Evolutionary conservation across 2,113 vertebrate genomes (phyloP).

Genomic region (Lota lota): DNA sequence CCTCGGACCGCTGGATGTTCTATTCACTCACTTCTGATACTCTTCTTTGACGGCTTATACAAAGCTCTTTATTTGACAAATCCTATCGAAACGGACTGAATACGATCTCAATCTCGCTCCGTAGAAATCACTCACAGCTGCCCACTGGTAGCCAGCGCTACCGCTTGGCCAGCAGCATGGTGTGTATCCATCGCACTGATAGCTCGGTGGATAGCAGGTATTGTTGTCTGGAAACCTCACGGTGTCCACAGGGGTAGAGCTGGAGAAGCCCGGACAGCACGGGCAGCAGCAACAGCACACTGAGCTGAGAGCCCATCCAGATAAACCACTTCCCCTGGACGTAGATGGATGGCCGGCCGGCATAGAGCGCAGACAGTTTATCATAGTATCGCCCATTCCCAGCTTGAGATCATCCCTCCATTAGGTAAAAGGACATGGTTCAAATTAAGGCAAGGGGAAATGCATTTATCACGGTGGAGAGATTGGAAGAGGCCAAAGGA

Average conservation of each 20-base stretch:
- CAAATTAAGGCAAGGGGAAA: constrained; percentile 44
- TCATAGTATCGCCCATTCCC: constrained; percentile 22
- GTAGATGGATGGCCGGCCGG: constrained; percentile 22
- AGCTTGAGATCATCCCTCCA: constrained; percentile 24
- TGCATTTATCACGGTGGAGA: constrained; percentile 34
- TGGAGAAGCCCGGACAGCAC: too few species aligned
- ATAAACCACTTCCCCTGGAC: constrained; percentile 18
- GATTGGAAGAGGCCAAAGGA: constrained; percentile 21
- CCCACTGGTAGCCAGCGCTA: too few species aligned
- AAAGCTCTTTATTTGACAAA: too few species aligned
- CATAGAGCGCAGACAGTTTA: constrained; percentile 34
- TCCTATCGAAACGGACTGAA: too few species aligned
- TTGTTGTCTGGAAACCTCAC: not conserved
- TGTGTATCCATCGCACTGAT: too few species aligned
- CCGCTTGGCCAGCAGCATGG: not conserved
- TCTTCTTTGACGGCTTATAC: too few species aligned
- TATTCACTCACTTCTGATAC: too few species aligned
- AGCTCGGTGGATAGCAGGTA: constrained; percentile 2
- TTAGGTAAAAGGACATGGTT: constrained; percentile 34
- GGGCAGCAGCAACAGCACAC: not conserved
- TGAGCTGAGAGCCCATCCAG: constrained; percentile 20
- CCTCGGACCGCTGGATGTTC: too few species aligned
- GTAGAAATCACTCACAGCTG: too few species aligned
- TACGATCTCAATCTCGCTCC: too few species aligned
- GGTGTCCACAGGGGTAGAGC: constrained; percentile 1